These are phyloP conservation scores for Saxidomus purpurata DNA, from an alignment of 1,140 invertebrate genomes.

Conservation along the genomic window DNA sequence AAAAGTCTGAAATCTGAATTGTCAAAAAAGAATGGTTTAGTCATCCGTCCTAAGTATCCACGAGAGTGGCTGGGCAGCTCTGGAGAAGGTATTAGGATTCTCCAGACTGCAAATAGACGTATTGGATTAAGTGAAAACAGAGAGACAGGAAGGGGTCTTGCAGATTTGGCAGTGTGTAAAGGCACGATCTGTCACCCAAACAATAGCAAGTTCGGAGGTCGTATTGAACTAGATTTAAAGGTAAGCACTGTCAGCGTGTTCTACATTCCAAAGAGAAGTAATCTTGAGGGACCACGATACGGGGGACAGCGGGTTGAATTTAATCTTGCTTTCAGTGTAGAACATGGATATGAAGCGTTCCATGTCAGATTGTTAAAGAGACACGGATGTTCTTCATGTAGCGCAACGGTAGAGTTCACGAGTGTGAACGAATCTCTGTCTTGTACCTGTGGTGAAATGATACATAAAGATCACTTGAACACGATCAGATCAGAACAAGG, in stretches of 20 bases:
- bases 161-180: conserved; percentile 62
- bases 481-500: conserved; percentile 9
- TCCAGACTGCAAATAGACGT: conserved; percentile 54
- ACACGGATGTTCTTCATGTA: conserved; percentile 50
- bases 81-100: conserved; percentile 55
- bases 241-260: conserved; percentile 66
- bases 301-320: conserved; percentile 68
- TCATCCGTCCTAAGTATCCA: conserved; percentile 63
- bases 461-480: conserved; percentile 46
- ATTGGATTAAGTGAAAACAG: conserved; percentile 10
- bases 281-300: conserved; percentile 60
- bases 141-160: conserved; percentile 6
- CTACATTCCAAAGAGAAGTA: conserved; percentile 64
- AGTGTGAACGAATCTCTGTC: not conserved
- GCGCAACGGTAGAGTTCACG: conserved; percentile 39
- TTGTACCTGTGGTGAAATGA: conserved; percentile 29
- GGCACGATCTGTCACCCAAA: conserved; percentile 71
- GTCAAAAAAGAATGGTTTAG: conserved; percentile 42
- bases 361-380: conserved; percentile 63
- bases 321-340: conserved; percentile 70
- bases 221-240: conserved; percentile 65
- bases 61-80: conserved; percentile 71
- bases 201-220: conserved; percentile 60
- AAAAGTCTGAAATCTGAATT: conserved; percentile 59
- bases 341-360: conserved; percentile 73